phyloP scores from a whole-genome alignment of 1,140 invertebrate species.

The Temnothorax curvispinosus region DNA sequence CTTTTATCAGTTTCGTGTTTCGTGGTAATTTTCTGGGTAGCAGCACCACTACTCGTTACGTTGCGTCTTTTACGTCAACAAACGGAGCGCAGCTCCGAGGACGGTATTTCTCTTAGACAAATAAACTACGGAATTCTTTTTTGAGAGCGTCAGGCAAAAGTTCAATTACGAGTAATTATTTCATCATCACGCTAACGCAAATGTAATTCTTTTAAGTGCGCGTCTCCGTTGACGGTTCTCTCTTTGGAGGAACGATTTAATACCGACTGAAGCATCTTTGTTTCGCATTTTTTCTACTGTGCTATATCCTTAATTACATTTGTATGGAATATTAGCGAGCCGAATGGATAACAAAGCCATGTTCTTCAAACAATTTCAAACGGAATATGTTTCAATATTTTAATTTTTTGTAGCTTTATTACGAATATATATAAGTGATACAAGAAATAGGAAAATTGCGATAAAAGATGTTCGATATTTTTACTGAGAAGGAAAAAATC shows the following conservation, averaged over 20 bases:
- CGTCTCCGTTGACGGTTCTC: neutral
- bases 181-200: slow-evolving; percentile 17
- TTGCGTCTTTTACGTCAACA: slow-evolving; percentile 46
- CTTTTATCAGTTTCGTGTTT: slow-evolving; percentile 57
- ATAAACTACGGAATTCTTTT: slow-evolving; percentile 7
- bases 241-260: neutral
- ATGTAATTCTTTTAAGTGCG: slow-evolving; percentile 31
- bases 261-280: neutral
- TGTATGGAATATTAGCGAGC: neutral
- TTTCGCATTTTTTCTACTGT: neutral
- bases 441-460: neutral
- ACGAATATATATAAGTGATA: neutral
- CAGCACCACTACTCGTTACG: slow-evolving; percentile 22
- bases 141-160: slow-evolving; percentile 45
- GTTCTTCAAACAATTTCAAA: neutral
- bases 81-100: neutral
- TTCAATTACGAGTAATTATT: slow-evolving; percentile 60
- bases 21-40: slow-evolving; percentile 53
- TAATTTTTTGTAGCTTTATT: neutral
- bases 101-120: slow-evolving; percentile 25
- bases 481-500: neutral
- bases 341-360: neutral
- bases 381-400: neutral
- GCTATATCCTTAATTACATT: neutral
- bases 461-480: neutral